These are phyloP conservation scores for Centroberyx gerrardi DNA, from an alignment of 2,797 vertebrate species.

Conservation along the genomic window DNA sequence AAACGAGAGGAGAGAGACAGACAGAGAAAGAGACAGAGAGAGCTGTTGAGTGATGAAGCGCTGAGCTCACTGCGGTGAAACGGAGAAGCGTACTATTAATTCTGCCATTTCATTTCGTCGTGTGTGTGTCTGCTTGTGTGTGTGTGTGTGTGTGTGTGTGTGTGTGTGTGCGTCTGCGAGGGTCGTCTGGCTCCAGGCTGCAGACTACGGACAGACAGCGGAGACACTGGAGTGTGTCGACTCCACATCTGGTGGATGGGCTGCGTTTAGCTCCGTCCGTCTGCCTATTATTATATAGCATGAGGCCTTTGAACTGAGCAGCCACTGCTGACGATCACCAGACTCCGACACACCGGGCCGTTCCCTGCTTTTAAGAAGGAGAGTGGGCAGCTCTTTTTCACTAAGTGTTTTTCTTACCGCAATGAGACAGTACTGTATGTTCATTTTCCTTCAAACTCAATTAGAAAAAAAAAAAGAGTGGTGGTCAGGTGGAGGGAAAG, in stretches of 20 bases:
- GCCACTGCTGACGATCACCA: slow-evolving; percentile 77
- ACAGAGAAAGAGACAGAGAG: neutral
- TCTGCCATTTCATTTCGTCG: slow-evolving; percentile 10
- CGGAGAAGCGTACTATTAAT: slow-evolving; percentile 19
- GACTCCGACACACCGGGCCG: slow-evolving; percentile 54
- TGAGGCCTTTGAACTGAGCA: slow-evolving; percentile 74
- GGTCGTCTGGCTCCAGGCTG: slow-evolving; percentile 53
- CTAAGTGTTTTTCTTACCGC: slow-evolving; percentile 36
- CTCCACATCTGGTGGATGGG: slow-evolving; percentile 71
- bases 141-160: neutral
- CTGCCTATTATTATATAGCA: slow-evolving; percentile 69
- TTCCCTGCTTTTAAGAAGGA: slow-evolving; percentile 27
- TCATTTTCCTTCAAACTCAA: slow-evolving; percentile 14
- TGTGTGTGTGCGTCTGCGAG: neutral
- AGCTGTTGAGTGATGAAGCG: slow-evolving; percentile 16
- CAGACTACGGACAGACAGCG: slow-evolving; percentile 47
- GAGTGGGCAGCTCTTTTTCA: slow-evolving; percentile 28
- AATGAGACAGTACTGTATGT: slow-evolving; percentile 28
- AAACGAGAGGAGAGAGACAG: too few species aligned
- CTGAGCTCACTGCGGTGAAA: slow-evolving; percentile 32
- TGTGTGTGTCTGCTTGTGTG: neutral
- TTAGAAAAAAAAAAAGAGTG: slow-evolving; percentile 3
- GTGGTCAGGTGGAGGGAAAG: slow-evolving; percentile 10
- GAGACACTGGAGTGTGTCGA: slow-evolving; percentile 67
- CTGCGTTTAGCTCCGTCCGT: slow-evolving; percentile 55